Percentiles rank a stretch among this genome's conserved stretches.
Evolutionary conservation across 2,888 invertebrate species (phyloP).

Genomic region (Limnephilus auricula): DNA sequence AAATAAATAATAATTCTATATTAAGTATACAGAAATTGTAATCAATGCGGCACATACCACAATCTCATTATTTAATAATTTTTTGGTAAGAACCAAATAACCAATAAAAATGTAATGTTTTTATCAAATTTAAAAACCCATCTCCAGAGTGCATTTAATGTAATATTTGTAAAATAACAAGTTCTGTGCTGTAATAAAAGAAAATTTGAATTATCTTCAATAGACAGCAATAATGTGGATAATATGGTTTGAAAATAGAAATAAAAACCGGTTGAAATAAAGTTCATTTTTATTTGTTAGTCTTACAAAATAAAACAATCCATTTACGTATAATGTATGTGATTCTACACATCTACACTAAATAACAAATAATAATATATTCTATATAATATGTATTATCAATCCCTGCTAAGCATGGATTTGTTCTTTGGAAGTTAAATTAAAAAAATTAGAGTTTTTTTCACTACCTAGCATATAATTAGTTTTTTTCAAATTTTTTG

Average conservation of each 20-base stretch:
- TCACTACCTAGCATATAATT: background rate
- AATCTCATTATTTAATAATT: background rate
- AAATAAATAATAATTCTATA: background rate
- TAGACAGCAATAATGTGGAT: background rate
- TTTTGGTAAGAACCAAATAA: background rate
- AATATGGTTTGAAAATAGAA: background rate
- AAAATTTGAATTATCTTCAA: background rate
- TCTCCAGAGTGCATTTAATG: background rate
- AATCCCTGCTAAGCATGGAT: constrained; percentile 18
- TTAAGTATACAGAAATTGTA: background rate
- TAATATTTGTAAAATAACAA: background rate
- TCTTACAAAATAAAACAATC: constrained; percentile 2
- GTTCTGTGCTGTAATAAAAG: background rate
- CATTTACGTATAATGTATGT: background rate
- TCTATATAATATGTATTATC: background rate
- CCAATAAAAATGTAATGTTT: background rate
- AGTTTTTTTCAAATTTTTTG: no score
- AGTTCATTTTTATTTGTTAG: background rate
- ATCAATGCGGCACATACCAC: background rate
- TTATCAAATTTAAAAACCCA: background rate
- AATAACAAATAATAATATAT: background rate
- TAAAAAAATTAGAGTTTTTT: background rate
- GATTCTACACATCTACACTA: background rate
- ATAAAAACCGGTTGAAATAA: constrained; percentile 11
- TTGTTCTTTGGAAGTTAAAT: constrained; percentile 22